Evolutionary conservation across 2,113 vertebrate genomes (phyloP), one percentile per base, ranked within the genome.

Genomic region (Syrmaticus mikado): DNA sequence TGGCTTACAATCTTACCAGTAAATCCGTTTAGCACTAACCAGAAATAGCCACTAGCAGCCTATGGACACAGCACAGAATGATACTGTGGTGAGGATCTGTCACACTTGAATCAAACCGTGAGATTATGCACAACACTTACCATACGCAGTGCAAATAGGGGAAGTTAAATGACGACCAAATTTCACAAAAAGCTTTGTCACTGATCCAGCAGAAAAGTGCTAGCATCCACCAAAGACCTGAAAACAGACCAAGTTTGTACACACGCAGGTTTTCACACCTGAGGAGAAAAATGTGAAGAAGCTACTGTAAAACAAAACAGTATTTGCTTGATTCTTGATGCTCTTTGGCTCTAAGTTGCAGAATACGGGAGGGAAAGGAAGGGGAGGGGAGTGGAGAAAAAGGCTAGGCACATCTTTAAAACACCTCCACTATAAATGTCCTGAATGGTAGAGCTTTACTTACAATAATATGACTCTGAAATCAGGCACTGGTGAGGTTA

Each of bases 261-360:
- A 99, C 99, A 48, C 99, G 98, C n/a, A 98, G 93, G 68, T 99
- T 99, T 97, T 99, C 99, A 97, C 99, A 99, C 92, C 99, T 99
- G 95, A 80, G 66, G 30, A 96, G 77, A 66, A 71, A 89, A 93
- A 40, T 12, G 72, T 5, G 87, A 73, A 66, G 4, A 64, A 64
- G 5, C 11, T 50, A 21, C 53, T 87, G 65, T 3, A 72, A 76
- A 86, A 72, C 8, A 71, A 71, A 73, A 32, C 4, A 41, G 41
- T 73, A 67, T 25, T 30, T 78, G 18, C 24, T 53, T 16, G 52
- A 17, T 53, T 16, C 52, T 41, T 80, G 30, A 70, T 50, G 38
- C 6, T 30, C 80, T 78, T 43, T 32, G n/a, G 48, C 16, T 53
- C 8, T 22, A 68, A 3, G 1, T 64, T 85, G 14, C 52, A 53